Conservation (phyloP, 2,113 vertebrate genomes). For the Tachycineta bicolor region DNA sequence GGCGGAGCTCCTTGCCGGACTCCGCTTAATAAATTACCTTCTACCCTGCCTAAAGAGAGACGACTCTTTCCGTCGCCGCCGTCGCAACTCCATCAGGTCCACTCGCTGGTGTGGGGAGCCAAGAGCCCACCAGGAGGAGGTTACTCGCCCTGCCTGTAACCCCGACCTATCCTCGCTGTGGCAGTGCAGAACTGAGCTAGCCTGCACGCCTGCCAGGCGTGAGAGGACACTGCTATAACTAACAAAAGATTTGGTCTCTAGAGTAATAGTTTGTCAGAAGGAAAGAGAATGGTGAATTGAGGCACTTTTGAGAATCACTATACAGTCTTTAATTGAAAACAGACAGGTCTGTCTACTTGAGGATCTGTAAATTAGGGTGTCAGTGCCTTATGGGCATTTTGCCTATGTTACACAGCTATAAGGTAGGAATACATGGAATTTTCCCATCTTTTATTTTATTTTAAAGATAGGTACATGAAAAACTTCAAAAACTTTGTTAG, state of each 20-base stretch:
- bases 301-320: not conserved
- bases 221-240: too few relatives aligned
- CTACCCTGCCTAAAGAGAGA: too few relatives aligned
- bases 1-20: too few relatives aligned
- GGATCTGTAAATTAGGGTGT: not conserved
- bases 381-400: not conserved
- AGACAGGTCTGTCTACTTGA: not conserved
- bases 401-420: not conserved
- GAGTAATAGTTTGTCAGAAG: not conserved
- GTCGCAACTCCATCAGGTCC: too few relatives aligned
- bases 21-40: too few relatives aligned
- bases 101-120: too few relatives aligned
- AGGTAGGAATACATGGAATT: not conserved
- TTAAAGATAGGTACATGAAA: not conserved
- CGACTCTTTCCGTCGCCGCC: too few relatives aligned
- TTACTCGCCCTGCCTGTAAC: too few relatives aligned
- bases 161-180: too few relatives aligned
- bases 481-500: not conserved
- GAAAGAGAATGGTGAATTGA: not conserved
- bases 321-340: not conserved
- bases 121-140: too few relatives aligned
- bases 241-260: not conserved
- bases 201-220: too few relatives aligned
- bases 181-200: too few relatives aligned
- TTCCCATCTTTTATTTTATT: not conserved